Conservation (phyloP, 2,113 vertebrate species). For the Clarias macrocephalus region DNA sequence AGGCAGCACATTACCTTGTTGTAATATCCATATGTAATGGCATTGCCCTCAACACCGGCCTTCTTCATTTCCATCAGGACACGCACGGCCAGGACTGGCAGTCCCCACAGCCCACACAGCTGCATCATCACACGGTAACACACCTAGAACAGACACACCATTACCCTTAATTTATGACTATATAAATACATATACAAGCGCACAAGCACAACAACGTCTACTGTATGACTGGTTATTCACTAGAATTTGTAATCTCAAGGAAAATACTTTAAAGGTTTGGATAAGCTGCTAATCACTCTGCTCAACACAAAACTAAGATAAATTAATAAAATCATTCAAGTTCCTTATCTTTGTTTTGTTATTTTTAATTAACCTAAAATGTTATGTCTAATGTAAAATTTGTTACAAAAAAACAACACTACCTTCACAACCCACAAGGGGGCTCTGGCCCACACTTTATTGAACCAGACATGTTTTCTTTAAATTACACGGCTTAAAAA, state of each 20-base stretch:
- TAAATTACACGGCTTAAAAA: not conserved
- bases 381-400: no score
- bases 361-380: no score
- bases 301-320: no score
- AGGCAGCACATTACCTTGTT: constrained; percentile 85
- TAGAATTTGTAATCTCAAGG: no score
- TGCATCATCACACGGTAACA: constrained; percentile 98
- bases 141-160: constrained; percentile 72
- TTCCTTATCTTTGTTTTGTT: no score
- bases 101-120: constrained; percentile 90
- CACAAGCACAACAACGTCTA: not conserved
- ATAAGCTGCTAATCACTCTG: no score
- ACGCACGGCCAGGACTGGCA: constrained; percentile 93
- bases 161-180: not conserved
- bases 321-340: no score
- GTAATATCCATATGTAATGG: constrained; percentile 98
- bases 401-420: no score
- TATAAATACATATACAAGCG: not conserved
- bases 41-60: constrained; percentile 90
- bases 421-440: no score
- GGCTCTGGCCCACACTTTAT: no score
- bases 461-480: not conserved
- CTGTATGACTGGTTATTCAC: no score
- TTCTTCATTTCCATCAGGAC: constrained; percentile 96
- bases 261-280: no score